These are phyloP conservation scores for Thymallus thymallus DNA, from an alignment of 2,113 vertebrate species.

Conservation along the genomic window DNA sequence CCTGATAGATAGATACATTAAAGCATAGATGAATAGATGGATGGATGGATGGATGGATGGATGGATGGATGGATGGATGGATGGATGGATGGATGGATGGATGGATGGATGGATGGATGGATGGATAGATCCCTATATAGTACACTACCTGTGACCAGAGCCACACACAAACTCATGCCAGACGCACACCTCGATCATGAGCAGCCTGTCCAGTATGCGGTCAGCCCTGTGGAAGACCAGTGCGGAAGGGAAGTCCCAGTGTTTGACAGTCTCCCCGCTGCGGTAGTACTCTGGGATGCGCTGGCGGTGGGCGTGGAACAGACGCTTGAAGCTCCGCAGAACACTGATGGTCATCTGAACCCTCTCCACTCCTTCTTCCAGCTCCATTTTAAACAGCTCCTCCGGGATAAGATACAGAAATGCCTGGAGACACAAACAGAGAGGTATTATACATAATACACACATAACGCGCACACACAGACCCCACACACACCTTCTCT, in stretches of 20 bases:
- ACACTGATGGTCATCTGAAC: conserved; percentile 61
- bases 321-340: conserved; percentile 69
- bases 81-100: too few species aligned
- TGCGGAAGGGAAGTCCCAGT: conserved; percentile 69
- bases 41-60: too few species aligned
- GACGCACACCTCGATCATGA: conserved; percentile 59
- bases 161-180: neutral
- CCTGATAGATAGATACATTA: conserved; percentile 41
- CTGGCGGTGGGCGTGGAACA: conserved; percentile 59
- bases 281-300: conserved; percentile 47
- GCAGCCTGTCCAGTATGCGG: conserved; percentile 59
- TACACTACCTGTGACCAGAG: too few species aligned
- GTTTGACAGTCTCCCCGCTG: conserved; percentile 39
- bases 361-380: conserved; percentile 73
- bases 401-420: conserved; percentile 72
- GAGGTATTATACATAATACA: neutral
- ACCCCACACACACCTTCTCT: conserved; percentile 74
- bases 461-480: neutral
- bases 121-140: too few species aligned
- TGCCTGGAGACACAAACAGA: conserved; percentile 48
- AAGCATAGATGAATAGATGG: too few species aligned
- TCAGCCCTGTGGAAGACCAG: conserved; percentile 67
- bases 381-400: conserved; percentile 79
- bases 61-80: neutral
- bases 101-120: too few species aligned